phyloP scores from a whole-genome alignment of 2,113 vertebrate species.

The Hiodon alosoides region DNA sequence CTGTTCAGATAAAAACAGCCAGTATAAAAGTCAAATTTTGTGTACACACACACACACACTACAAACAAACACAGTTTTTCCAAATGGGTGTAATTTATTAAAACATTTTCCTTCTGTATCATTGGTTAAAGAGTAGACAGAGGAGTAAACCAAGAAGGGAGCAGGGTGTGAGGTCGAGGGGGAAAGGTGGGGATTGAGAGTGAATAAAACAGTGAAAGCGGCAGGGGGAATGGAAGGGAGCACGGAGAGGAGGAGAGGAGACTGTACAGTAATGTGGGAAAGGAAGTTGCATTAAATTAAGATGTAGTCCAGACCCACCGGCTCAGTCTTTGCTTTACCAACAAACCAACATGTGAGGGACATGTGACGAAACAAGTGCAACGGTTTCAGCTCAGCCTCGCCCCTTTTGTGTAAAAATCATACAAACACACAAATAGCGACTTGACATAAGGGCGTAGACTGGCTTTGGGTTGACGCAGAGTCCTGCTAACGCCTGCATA shows the following conservation, averaged over 20 bases:
- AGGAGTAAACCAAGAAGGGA: constrained; percentile 11
- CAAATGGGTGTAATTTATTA: constrained; percentile 62
- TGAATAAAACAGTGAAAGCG: constrained; percentile 33
- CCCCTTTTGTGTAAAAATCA: constrained; percentile 38
- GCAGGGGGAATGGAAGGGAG: constrained; percentile 17
- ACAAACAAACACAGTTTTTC: constrained; percentile 22
- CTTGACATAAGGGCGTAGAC: constrained; percentile 5
- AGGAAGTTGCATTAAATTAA: constrained; percentile 51
- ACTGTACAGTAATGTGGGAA: constrained; percentile 44
- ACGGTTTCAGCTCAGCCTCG: constrained; percentile 45
- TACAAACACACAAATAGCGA: background rate
- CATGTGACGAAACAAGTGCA: constrained; percentile 55
- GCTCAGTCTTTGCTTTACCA: constrained; percentile 51
- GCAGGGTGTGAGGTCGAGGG: constrained; percentile 26
- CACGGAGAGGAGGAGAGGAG: background rate
- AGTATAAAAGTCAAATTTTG: background rate
- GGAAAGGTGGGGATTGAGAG: background rate
- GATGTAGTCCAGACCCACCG: constrained; percentile 34
- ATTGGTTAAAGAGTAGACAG: constrained; percentile 43
- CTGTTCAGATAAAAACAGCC: constrained; percentile 38
- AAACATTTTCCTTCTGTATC: constrained; percentile 45
- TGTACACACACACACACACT: background rate
- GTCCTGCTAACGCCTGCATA: background rate
- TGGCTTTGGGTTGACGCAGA: background rate
- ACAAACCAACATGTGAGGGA: constrained; percentile 40